These are phyloP conservation scores for Oplegnathus fasciatus DNA, from an alignment of 2,113 vertebrate genomes.

Conservation along the genomic window DNA sequence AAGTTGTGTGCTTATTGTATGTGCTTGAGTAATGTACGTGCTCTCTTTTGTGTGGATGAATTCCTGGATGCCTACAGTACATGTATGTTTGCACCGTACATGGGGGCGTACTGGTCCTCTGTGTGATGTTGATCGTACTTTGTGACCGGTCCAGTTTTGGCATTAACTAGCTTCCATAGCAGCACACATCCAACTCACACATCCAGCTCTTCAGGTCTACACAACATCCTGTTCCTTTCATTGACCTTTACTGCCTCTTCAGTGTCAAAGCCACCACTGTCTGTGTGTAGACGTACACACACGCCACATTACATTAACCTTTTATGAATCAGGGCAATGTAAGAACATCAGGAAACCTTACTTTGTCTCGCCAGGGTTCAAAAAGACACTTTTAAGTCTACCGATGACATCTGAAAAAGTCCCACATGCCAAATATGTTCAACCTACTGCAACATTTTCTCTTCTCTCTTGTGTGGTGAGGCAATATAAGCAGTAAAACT, in stretches of 20 bases:
- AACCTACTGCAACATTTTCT: constrained; percentile 6
- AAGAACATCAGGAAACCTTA: constrained; percentile 6
- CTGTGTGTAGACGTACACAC: not conserved
- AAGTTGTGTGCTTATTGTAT: constrained; percentile 51
- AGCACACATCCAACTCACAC: constrained; percentile 2
- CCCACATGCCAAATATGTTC: constrained; percentile 6
- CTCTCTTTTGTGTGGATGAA: constrained; percentile 35
- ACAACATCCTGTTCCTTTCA: constrained; percentile 5
- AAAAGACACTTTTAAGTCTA: constrained; percentile 40
- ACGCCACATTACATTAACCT: not conserved
- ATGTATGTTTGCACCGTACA: constrained; percentile 4
- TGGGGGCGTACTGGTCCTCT: not conserved
- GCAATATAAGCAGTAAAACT: constrained; percentile 47
- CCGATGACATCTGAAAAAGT: not conserved
- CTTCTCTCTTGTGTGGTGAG: constrained; percentile 24
- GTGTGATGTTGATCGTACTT: constrained; percentile 5
- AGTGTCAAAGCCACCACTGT: not conserved
- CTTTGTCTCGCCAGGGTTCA: not conserved
- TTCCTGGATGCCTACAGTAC: constrained; percentile 3
- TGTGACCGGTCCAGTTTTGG: constrained; percentile 59
- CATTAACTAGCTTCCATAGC: constrained; percentile 54
- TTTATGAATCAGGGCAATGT: not conserved
- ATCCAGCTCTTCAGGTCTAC: constrained; percentile 28
- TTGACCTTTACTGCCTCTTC: not conserved
- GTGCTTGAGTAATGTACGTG: constrained; percentile 25